A percentile compares a stretch with the other conserved stretches of the same genome.
Conservation (phyloP, 2,113 vertebrate genomes). For the Nothocercus julius region DNA sequence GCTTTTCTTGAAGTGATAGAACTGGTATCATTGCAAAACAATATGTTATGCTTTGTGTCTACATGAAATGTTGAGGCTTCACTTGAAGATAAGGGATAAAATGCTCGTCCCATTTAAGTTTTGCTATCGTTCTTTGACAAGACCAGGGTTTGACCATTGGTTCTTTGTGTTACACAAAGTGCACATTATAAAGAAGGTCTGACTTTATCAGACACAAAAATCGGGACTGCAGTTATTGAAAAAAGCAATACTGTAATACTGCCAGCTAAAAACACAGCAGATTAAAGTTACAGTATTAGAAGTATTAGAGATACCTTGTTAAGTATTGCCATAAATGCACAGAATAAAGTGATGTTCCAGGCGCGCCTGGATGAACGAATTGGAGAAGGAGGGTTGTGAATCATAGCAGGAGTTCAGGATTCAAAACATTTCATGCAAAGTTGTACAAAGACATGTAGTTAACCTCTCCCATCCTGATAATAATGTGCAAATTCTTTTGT, state of each 20-base stretch:
- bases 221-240: not conserved
- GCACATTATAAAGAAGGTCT: not conserved
- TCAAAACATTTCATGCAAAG: not conserved
- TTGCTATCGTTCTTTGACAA: not conserved
- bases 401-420: slow-evolving; percentile 17
- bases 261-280: not conserved
- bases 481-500: not conserved
- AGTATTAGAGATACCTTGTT: not conserved
- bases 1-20: not conserved
- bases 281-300: not conserved
- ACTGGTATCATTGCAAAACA: not conserved
- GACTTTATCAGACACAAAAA: slow-evolving; percentile 3
- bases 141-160: not conserved
- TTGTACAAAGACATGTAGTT: not conserved
- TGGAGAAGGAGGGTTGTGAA: slow-evolving; percentile 10
- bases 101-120: not conserved
- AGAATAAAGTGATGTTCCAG: not conserved
- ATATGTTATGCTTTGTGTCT: not conserved
- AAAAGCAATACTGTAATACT: slow-evolving; percentile 4
- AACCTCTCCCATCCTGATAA: slow-evolving; percentile 18
- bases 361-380: not conserved
- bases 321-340: not conserved
- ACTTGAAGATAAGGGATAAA: not conserved
- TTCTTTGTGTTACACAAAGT: not conserved
- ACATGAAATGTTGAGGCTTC: not conserved